Conservation (phyloP, 1,140 invertebrate genomes). For the Euura lappo region DNA sequence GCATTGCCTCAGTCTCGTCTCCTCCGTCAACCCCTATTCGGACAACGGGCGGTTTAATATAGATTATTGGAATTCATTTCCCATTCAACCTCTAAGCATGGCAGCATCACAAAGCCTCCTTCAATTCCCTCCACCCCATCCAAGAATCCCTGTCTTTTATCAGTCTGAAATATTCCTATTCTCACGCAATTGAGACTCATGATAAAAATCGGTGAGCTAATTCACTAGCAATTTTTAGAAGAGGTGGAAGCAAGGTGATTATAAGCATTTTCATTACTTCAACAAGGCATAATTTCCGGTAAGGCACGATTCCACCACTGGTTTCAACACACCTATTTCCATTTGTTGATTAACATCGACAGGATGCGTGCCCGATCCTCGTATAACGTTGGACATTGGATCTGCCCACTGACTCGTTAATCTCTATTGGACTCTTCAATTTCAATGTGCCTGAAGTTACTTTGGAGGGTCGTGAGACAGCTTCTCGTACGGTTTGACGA, state of each 20-base stretch:
- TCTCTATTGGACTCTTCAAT: background rate
- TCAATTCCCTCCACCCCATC: background rate
- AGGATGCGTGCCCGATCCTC: background rate
- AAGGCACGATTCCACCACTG: background rate
- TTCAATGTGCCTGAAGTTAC: too few species aligned
- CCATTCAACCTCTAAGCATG: slow-evolving; percentile 7
- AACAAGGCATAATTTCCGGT: background rate
- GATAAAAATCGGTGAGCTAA: background rate
- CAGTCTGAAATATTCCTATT: background rate
- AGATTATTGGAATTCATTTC: slow-evolving; percentile 14
- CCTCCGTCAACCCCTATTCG: background rate
- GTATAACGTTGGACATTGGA: background rate
- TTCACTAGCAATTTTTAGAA: background rate
- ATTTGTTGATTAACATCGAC: slow-evolving; percentile 6
- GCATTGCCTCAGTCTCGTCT: slow-evolving; percentile 15
- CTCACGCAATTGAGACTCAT: too few species aligned
- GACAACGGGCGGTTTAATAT: slow-evolving; percentile 6
- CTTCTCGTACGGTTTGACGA: background rate
- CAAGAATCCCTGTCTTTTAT: background rate
- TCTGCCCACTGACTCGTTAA: background rate
- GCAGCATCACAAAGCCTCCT: background rate
- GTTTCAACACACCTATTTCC: slow-evolving; percentile 2
- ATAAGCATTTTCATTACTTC: slow-evolving; percentile 2
- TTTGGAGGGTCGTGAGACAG: background rate
- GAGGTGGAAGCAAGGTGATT: background rate